These are phyloP conservation scores for Ivindomyrus marchei DNA, from an alignment of 2,113 vertebrate genomes.

Conservation along the genomic window DNA sequence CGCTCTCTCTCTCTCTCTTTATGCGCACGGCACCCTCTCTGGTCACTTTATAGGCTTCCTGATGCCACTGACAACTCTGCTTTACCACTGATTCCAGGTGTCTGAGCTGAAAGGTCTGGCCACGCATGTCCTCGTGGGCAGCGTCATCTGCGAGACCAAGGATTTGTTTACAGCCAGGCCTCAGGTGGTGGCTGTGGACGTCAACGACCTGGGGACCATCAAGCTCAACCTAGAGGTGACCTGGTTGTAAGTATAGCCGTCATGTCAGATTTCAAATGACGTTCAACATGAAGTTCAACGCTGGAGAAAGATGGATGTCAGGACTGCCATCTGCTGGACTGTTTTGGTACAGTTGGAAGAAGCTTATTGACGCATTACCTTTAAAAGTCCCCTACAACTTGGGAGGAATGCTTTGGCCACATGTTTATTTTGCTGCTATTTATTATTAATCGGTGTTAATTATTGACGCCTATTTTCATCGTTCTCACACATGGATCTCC, in stretches of 20 bases:
- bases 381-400: not conserved
- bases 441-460: not conserved
- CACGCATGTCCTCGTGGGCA: slow-evolving; percentile 88
- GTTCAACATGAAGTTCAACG: not conserved
- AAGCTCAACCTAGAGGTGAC: slow-evolving; percentile 96
- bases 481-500: not conserved
- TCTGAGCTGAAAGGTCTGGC: slow-evolving; percentile 92
- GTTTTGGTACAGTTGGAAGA: not conserved
- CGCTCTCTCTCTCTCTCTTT: not conserved
- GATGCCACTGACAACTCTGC: not conserved
- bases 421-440: not conserved
- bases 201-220: slow-evolving; percentile 95
- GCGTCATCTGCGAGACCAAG: slow-evolving; percentile 95
- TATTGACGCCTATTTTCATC: not conserved
- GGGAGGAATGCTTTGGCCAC: not conserved
- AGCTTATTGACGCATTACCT: not conserved
- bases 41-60: not conserved
- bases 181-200: slow-evolving; percentile 92
- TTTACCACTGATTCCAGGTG: slow-evolving; percentile 61
- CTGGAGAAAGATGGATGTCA: not conserved
- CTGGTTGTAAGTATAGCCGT: slow-evolving; percentile 82
- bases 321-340: slow-evolving; percentile 44
- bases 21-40: not conserved
- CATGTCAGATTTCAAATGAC: not conserved
- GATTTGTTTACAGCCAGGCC: slow-evolving; percentile 92